Evolutionary conservation across 2,888 invertebrate genomes (phyloP), one percentile per base, ranked within the genome.

Genomic region (Geotrupes spiniger): DNA sequence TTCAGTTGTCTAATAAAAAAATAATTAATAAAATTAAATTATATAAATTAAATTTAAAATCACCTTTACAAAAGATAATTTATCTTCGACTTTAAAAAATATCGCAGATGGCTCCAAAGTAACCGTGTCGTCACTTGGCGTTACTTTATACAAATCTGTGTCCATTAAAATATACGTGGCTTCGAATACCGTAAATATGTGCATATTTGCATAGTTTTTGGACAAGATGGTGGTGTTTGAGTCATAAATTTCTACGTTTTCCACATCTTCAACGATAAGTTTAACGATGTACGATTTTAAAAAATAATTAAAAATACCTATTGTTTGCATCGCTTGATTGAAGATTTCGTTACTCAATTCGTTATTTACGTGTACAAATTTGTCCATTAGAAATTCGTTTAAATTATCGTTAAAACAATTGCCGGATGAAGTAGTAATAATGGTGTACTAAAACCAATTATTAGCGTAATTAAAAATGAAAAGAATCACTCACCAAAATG

Each of bases 131-230:
- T 37, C 4, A 11, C 42, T 26, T 11, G 41, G 10, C 17, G 36
- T 33, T 25, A 60, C 42, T 43, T 51, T 37, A 42, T 53, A 54
- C 6, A 60, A 29, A 11, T 51, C 28, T 11, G 42, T 31, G 42
- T 51, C 52, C 17, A 57, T 27, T 36, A 56, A 42, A 26, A 51
- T 27, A 37, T 53, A 57, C 17, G 42, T 44, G 10, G 42, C 46
- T 29, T 59, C 44, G 42, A 58, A 59, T 46, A 61, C 48, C 15
- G 39, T 37, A 28, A 59, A 48, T 36, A 50, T 38, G 29, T 54
- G 37, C 2, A 46, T 25, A 4, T 42, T 36, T 15, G 12, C 29
- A 9, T 41, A 33, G 12, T 40, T 46, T 15, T 31, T 2, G 10
- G 42, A 16, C 9, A 26, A 12, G 10, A 26, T 15, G 9, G n/a